Base-by-base conservation (phyloP, 2,797 vertebrate genomes). In the Cuculus canorus region DNA sequence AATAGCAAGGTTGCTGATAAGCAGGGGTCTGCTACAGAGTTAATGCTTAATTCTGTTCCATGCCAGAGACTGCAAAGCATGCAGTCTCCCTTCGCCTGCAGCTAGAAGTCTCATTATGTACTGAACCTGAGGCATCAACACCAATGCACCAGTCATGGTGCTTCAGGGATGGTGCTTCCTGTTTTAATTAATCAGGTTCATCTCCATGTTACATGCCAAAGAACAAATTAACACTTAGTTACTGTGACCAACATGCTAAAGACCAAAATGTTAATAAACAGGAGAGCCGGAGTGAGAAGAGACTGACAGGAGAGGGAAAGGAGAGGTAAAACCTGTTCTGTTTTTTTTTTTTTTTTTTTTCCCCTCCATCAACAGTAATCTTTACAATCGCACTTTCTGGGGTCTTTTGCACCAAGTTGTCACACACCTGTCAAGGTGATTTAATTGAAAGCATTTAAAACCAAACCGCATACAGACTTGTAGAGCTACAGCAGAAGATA, bases 1-100 rank as follows among this genome's bases (percentile, higher is more conserved):
- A 98, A 98, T 97, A 98, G 97, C 97, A 98, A 98, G 97, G 98
- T 98, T 97, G 97, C 98, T 98, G 99, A 98, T 98, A 98, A 98
- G 98, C 97, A 96, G 95, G 96, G 97, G 98, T 97, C 97, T 97
- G 97, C 97, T 97, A 97, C 97, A 95, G 96, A 97, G 96, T 98
- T 98, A 97, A 98, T 97, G 95, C 94, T 98, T 98, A 98, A 98
- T 98, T 97, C 97, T 19, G 85, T 91, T 97, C 95, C 80, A 69
- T 5, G 56, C 90, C 96, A 93, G 96, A 95, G 94, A 93, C 70
- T 32, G 86, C 86, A 80, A 93, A 91, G 77, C 82, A 39, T 85
- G 92, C 56, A 33, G 92, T 53, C 88, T 97, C 86, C 68, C 79
- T 94, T 95, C 93, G 97, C 98, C 98, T 96, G 95, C 96, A 98